Percentiles rank a stretch among this genome's conserved stretches.
Conservation (phyloP, 2,797 vertebrate species). For the Danio aesculapii region DNA sequence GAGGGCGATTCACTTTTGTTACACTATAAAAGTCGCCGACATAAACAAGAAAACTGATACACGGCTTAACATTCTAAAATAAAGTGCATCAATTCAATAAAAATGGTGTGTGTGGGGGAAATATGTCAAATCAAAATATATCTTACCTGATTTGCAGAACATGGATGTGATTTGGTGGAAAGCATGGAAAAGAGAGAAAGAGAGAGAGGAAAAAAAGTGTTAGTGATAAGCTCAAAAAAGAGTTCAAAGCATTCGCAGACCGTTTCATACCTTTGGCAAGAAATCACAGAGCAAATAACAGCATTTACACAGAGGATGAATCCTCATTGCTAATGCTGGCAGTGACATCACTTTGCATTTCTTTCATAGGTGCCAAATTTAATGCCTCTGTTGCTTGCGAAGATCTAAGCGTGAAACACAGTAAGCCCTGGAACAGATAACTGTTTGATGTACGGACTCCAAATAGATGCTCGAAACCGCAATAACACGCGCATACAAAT, state of each 20-base stretch:
- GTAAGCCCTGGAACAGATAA: conserved; percentile 45
- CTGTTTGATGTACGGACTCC: conserved; percentile 52
- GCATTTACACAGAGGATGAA: conserved; percentile 51
- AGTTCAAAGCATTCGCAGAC: conserved; percentile 29
- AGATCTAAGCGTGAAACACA: conserved; percentile 47
- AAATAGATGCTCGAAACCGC: conserved; percentile 29
- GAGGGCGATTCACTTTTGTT: neutral
- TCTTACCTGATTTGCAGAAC: conserved; percentile 54
- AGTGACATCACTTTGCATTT: conserved; percentile 46
- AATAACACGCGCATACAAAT: neutral
- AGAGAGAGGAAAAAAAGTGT: neutral
- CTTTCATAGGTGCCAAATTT: conserved; percentile 45
- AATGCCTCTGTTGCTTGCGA: conserved; percentile 44
- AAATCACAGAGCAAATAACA: conserved; percentile 52
- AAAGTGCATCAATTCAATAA: neutral
- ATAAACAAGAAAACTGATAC: neutral
- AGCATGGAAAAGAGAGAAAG: conserved; percentile 46
- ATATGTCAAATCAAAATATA: neutral
- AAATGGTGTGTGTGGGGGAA: too few species aligned
- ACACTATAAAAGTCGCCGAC: neutral
- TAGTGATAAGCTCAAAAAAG: conserved; percentile 23
- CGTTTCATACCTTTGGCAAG: conserved; percentile 50
- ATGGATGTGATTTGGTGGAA: neutral
- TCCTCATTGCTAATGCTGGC: conserved; percentile 51
- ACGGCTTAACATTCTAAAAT: neutral